Percentiles rank a stretch among this genome's conserved stretches.
Evolutionary conservation across 2,888 invertebrate genomes (phyloP).

Genomic region (Drosophila fungiperda): DNA sequence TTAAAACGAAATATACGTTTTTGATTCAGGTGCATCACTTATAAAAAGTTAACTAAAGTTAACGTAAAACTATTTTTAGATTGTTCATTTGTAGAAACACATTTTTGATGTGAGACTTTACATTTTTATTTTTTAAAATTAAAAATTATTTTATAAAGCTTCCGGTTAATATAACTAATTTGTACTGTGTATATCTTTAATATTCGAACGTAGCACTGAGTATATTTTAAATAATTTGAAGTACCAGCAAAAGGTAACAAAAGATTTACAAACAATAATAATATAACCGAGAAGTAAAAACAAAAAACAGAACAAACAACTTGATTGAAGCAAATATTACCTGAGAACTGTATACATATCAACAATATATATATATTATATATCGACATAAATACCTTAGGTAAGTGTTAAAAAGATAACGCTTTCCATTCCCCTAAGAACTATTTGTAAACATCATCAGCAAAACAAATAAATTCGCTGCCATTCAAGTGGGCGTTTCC

Average conservation of each 20-base stretch:
- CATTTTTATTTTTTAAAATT: background rate
- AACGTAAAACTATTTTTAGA: background rate
- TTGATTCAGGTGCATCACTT: background rate
- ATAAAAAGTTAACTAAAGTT: background rate
- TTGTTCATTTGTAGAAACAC: background rate
- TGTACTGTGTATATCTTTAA: background rate
- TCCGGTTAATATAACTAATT: background rate
- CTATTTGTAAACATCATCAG: conserved; percentile 31
- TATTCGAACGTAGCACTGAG: background rate
- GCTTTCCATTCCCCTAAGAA: conserved; percentile 30
- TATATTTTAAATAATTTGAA: conserved; percentile 25
- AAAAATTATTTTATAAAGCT: background rate
- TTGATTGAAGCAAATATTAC: conserved; percentile 52
- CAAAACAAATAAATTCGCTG: conserved; percentile 10
- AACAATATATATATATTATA: conserved; percentile 12
- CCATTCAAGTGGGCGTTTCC: conserved; percentile 37
- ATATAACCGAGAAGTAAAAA: conserved; percentile 8
- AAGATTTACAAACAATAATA: conserved; percentile 19
- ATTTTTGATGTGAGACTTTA: background rate
- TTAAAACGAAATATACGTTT: background rate
- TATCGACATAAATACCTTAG: conserved; percentile 16
- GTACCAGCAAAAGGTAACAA: conserved; percentile 11
- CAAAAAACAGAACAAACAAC: conserved; percentile 42
- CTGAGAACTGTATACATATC: background rate
- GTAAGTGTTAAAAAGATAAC: conserved; percentile 49